Conservation (phyloP, 2,113 vertebrate species). For the Salminus brasiliensis region DNA sequence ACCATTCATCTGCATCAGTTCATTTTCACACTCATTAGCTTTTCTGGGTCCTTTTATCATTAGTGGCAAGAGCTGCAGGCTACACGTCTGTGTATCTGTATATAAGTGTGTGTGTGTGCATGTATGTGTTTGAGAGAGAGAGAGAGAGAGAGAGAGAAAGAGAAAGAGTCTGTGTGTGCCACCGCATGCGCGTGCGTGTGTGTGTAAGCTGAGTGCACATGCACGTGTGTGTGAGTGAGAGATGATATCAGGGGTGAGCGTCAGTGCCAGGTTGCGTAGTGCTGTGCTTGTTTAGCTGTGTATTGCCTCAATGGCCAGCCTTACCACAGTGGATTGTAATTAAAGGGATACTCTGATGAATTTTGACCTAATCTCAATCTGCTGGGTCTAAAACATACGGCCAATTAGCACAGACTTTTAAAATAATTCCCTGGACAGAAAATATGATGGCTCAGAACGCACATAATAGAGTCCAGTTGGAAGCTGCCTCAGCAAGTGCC, state of each 20-base stretch:
- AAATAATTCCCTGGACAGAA: no score
- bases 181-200: not conserved
- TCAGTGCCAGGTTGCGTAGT: constrained; percentile 37
- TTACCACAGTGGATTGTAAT: not conserved
- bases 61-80: not conserved
- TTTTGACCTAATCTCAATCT: not conserved
- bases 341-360: not conserved
- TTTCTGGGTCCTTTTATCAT: not conserved
- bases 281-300: constrained; percentile 17
- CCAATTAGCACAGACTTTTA: not conserved
- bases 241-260: constrained; percentile 39
- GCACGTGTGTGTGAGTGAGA: not conserved
- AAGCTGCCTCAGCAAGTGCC: not conserved
- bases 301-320: not conserved
- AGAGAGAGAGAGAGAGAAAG: no score
- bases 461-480: not conserved
- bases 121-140: not conserved
- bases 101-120: constrained; percentile 10
- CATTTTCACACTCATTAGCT: not conserved
- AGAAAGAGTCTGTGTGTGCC: not conserved
- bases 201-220: constrained; percentile 1
- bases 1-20: not conserved
- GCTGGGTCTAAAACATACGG: not conserved
- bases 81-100: not conserved
- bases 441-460: no score